These are phyloP conservation scores for Lampropteryx suffumata DNA, from an alignment of 2,888 invertebrate species.

Conservation along the genomic window DNA sequence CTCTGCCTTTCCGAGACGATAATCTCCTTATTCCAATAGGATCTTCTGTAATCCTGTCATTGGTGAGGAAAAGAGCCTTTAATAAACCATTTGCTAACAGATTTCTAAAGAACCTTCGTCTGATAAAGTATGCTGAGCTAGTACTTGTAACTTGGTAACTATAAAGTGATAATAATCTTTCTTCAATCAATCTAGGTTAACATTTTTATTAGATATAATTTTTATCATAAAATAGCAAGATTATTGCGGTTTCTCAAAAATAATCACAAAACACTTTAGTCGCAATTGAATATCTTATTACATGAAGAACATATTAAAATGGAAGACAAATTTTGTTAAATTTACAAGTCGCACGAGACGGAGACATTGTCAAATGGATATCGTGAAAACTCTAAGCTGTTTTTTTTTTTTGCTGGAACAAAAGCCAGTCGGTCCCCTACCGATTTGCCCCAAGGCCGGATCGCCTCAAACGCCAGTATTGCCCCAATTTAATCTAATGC, in stretches of 20 bases:
- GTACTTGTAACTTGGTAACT: slow-evolving; percentile 17
- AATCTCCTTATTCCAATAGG: slow-evolving; percentile 36
- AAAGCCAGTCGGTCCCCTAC: slow-evolving; percentile 9
- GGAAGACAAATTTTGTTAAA: too few species aligned
- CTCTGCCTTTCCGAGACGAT: slow-evolving; percentile 23
- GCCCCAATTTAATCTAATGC: slow-evolving; percentile 22
- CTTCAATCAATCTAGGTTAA: not conserved
- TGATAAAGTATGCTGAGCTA: slow-evolving; percentile 22
- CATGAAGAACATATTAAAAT: too few species aligned
- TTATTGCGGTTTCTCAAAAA: too few species aligned
- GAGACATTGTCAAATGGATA: slow-evolving; percentile 15
- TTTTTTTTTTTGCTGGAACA: slow-evolving; percentile 22
- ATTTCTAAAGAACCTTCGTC: slow-evolving; percentile 29
- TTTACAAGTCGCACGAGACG: slow-evolving; percentile 6
- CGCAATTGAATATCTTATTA: too few species aligned
- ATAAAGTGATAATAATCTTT: slow-evolving; percentile 2
- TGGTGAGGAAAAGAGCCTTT: slow-evolving; percentile 30
- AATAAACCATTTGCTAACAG: slow-evolving; percentile 36
- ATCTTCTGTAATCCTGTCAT: slow-evolving; percentile 34
- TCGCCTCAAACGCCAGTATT: slow-evolving; percentile 16
- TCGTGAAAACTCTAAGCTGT: slow-evolving; percentile 15
- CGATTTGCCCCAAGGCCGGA: slow-evolving; percentile 20
- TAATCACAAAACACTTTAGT: too few species aligned
- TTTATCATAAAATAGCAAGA: too few species aligned
- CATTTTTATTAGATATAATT: too few species aligned